Base-by-base conservation (phyloP, 2,113 vertebrate species). In the Myanophis thanlyinensis region DNA sequence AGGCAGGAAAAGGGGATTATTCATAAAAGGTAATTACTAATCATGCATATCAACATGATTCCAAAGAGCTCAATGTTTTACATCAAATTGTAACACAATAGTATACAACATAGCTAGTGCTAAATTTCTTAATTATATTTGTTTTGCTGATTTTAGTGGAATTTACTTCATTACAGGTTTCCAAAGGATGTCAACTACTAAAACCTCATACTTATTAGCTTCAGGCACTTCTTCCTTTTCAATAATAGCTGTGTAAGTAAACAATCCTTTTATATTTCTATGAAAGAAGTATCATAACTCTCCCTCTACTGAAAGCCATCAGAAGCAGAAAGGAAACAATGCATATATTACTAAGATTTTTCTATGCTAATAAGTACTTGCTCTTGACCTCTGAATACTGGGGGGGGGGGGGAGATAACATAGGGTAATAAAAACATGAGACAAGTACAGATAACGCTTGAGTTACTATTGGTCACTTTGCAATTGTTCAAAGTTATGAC, bases 241-340 rank as follows among this genome's bases (percentile, higher is more conserved):
- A 96, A 97, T 96, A 98, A 97, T 98, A 99, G 98, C 98, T 99
- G 99, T 97, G 97, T 97, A 92, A 94, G 97, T 96, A 95, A 97
- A 97, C 98, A 98, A 97, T 98, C 98, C 98, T 97, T 98, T 98
- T 98, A 98, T 98, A 98, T 98, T 98, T 98, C 97, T 98, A 97
- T 98, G 96, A 96, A 95, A 97, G 97, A 97, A 98, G 97, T 98
- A 98, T 99, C 98, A 91, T 99, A 98, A 97, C 98, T 99, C 98
- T 98, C 98, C 98, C 98, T 99, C 99, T 98, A 98, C 96, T 98
- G 96, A 98, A 98, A 98, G 98, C 98, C 98, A 97, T 94, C 96
- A 99, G 98, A 98, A 99, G 98, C 98, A 98, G 98, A 98, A 98
- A 98, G 98, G 95, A 94, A 97, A 97, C 96, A 96, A 97, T 94